Evolutionary conservation across 2,888 invertebrate species (phyloP).

Genomic region (Harpalus rufipes): DNA sequence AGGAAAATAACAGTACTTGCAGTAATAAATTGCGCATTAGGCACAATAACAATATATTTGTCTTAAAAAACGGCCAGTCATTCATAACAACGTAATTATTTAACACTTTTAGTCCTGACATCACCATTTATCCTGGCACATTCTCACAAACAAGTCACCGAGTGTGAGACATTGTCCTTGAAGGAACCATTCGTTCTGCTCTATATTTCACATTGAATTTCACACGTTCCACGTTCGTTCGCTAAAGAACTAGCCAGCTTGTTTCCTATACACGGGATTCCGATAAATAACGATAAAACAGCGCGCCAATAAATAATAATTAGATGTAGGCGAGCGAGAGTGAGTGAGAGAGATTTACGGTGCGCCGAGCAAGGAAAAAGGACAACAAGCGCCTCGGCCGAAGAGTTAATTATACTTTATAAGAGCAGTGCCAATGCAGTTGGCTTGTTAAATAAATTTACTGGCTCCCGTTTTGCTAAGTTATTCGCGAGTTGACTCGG

Average conservation of each 20-base stretch:
- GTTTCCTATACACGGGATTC: slow-evolving; percentile 50
- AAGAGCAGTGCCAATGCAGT: slow-evolving; percentile 64
- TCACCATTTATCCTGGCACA: slow-evolving; percentile 36
- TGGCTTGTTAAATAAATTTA: slow-evolving; percentile 66
- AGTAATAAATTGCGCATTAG: slow-evolving; percentile 15
- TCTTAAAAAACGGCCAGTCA: slow-evolving; percentile 25
- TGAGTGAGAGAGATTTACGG: slow-evolving; percentile 57
- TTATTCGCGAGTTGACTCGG: slow-evolving; percentile 51
- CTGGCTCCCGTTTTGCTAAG: slow-evolving; percentile 62
- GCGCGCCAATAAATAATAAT: slow-evolving; percentile 64
- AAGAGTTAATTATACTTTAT: slow-evolving; percentile 66
- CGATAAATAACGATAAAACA: slow-evolving; percentile 64
- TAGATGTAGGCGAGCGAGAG: slow-evolving; percentile 64
- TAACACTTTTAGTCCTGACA: slow-evolving; percentile 54
- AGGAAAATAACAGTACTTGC: slow-evolving; percentile 39
- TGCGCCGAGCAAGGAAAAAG: slow-evolving; percentile 37
- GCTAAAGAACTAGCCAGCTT: slow-evolving; percentile 38
- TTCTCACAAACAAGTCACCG: slow-evolving; percentile 6
- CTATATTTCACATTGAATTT: slow-evolving; percentile 63
- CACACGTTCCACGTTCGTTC: slow-evolving; percentile 31
- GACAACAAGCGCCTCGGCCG: slow-evolving; percentile 53
- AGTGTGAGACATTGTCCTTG: slow-evolving; percentile 43
- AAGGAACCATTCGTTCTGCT: slow-evolving; percentile 53
- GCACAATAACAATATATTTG: slow-evolving; percentile 10
- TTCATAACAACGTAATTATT: slow-evolving; percentile 52